Conservation (phyloP, 1,140 invertebrate genomes). For the Dryas iulia region DNA sequence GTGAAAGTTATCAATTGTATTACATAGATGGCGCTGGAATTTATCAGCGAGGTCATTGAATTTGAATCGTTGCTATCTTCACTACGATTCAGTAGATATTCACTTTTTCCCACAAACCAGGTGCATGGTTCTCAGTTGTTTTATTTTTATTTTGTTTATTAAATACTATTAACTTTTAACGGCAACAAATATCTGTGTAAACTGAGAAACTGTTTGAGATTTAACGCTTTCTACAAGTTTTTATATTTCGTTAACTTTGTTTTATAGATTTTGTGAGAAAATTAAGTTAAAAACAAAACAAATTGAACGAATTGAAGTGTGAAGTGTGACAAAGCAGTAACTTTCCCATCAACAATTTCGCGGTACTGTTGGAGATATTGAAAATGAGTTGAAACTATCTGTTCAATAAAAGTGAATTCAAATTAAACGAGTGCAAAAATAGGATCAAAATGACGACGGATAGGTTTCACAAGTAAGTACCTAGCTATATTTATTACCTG, state of each 20-base stretch:
- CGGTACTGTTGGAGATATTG: constrained; percentile 44
- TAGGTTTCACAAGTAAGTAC: constrained; percentile 74
- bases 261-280: constrained; percentile 8
- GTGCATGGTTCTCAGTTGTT: constrained; percentile 2
- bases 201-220: not conserved
- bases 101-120: constrained; percentile 36
- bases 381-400: constrained; percentile 72
- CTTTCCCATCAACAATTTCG: constrained; percentile 70
- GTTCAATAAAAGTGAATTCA: constrained; percentile 7
- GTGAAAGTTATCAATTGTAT: not conserved
- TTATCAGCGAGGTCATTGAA: constrained; percentile 38
- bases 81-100: constrained; percentile 34
- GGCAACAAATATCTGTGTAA: not conserved
- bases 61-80: constrained; percentile 32
- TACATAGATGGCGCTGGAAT: constrained; percentile 34
- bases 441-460: constrained; percentile 65
- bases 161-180: not conserved
- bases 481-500: not conserved
- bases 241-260: not conserved
- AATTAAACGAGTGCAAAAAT: constrained; percentile 16
- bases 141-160: constrained; percentile 1
- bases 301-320: constrained; percentile 48
- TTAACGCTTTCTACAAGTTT: not conserved
- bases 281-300: constrained; percentile 32
- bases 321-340: constrained; percentile 61